Conservation (phyloP, 2,113 vertebrate species). For the Oreotrochilus melanogaster region DNA sequence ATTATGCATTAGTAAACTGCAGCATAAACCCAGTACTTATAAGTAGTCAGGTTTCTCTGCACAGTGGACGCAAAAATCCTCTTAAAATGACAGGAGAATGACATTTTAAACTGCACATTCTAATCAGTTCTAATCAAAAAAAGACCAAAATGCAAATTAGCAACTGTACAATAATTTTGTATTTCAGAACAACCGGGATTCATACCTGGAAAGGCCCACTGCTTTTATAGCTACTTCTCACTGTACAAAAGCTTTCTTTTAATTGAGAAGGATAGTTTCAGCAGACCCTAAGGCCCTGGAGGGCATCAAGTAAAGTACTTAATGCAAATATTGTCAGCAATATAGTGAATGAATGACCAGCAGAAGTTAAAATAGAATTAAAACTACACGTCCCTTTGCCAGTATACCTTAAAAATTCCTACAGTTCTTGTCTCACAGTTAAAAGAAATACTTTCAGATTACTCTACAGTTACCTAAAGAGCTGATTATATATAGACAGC, state of each 20-base stretch:
- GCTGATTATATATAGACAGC: neutral
- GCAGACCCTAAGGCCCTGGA: neutral
- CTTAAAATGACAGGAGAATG: neutral
- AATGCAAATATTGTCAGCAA: neutral
- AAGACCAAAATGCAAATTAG: neutral
- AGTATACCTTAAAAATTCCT: neutral
- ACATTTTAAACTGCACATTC: neutral
- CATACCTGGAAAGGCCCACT: neutral
- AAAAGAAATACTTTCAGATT: neutral
- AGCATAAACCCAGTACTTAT: neutral
- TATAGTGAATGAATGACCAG: neutral
- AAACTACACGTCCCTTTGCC: neutral
- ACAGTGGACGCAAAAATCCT: neutral
- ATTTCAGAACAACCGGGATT: neutral
- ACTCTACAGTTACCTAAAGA: neutral
- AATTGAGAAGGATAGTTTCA: neutral
- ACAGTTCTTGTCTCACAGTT: neutral
- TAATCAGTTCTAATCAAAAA: neutral
- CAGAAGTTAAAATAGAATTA: neutral
- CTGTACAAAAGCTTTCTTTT: neutral
- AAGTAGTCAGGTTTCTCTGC: neutral
- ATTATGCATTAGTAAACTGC: neutral
- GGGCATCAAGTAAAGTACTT: neutral
- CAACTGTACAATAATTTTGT: neutral
- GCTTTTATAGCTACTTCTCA: neutral